Evolutionary conservation across 2,113 vertebrate genomes (phyloP), one percentile per base, ranked within the genome.

Genomic region (Ictalurus punctatus): DNA sequence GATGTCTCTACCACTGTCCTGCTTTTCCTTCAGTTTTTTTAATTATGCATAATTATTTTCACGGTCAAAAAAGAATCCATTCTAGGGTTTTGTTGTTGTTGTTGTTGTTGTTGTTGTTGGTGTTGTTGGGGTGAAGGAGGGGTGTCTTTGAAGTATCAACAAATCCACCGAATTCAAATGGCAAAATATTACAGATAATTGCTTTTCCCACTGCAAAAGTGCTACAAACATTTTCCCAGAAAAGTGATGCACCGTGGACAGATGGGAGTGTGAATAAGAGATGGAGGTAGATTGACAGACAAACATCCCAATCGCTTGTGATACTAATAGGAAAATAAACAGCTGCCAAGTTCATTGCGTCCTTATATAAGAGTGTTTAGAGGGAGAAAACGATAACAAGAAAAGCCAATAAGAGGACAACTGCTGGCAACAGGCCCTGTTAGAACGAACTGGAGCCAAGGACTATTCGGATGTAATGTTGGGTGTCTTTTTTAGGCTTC

Each of bases 351-450:
- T 59, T 82, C 30, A 82, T 40, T 37, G 19, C 0, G 10, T 23
- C n/a, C 79, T 59, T 23, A 37, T 82, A 23, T 23, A 37, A 82
- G 54, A 59, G 80, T 1, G 10, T 82, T 82, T 61, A 82, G n/a
- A 34, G 19, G 30, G 37, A 56, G 76, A 59, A 59, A 59, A 82
- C 59, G 80, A 82, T 59, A 59, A 82, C 3, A 82, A 37, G 54
- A 82, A 82, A 82, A 82, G 79, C 56, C 79, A 82, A 82, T 82
- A 82, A 59, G n/a, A 30, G 10, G 52, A 37, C 54, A 21, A 82
- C 19, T 19, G n/a, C 79, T 34, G 79, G 79, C 79, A 82, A 34
- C 3, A 1, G 61, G 80, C 80, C 54, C 3, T 59, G 17, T 23
- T 81, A 81, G n/a, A 58, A 37, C 4, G 30, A 59, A 61, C 54